phyloP scores from a whole-genome alignment of 2,888 invertebrate species.

The Epirrhoe alternata region DNA sequence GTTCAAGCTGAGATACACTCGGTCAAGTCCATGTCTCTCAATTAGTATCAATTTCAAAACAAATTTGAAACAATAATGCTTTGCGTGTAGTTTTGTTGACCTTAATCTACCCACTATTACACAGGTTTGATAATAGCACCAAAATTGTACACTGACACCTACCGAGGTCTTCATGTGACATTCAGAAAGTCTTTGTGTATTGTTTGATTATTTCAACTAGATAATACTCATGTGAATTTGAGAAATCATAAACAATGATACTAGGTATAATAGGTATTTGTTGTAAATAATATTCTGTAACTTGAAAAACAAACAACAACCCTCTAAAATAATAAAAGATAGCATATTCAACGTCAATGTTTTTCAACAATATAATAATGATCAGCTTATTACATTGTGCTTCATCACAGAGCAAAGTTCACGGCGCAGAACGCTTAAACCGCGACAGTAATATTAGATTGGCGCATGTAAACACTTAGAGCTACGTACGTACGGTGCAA shows the following conservation, averaged over 20 bases:
- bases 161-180: not conserved
- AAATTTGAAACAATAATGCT: not conserved
- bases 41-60: not conserved
- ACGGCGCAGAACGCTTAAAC: conserved; percentile 38
- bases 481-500: conserved; percentile 61
- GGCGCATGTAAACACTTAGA: conserved; percentile 55
- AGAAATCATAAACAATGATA: not conserved
- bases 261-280: not conserved
- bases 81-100: not conserved
- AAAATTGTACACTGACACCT: not conserved
- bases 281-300: not conserved
- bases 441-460: conserved; percentile 52
- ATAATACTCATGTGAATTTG: not conserved
- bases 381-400: conserved; percentile 11
- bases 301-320: conserved; percentile 22
- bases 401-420: conserved; percentile 42
- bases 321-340: not conserved
- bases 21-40: not conserved
- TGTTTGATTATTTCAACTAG: conserved; percentile 1
- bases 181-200: conserved; percentile 16
- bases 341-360: not conserved
- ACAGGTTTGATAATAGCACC: not conserved
- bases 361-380: not conserved
- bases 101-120: not conserved
- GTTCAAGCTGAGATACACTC: no score